phyloP scores from a whole-genome alignment of 2,797 vertebrate species.

The Mus spretus region DNA sequence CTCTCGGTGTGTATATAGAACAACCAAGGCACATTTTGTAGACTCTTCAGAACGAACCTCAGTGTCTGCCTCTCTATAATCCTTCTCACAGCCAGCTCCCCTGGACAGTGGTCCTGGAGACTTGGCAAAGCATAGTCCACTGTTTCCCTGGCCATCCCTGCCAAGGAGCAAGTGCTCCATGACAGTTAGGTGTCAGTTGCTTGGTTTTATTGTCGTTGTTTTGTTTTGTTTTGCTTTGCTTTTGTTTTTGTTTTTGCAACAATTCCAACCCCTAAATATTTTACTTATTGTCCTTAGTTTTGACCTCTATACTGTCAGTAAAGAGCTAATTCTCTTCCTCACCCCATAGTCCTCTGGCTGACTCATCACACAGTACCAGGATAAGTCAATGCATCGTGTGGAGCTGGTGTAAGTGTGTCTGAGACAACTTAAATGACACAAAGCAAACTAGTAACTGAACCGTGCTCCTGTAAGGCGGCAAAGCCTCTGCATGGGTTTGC shows the following conservation, averaged over 20 bases:
- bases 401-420: neutral
- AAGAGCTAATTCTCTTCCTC: neutral
- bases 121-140: neutral
- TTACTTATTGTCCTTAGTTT: neutral
- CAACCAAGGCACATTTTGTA: neutral
- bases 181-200: neutral
- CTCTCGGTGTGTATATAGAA: neutral
- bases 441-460: neutral
- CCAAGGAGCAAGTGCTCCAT: neutral
- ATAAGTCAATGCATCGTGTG: neutral
- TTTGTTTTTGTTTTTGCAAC: neutral
- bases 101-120: neutral
- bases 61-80: neutral
- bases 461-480: neutral
- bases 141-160: neutral
- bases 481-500: accelerated
- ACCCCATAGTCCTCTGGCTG: neutral
- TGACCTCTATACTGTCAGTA: neutral
- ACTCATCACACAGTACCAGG: neutral
- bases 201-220: neutral
- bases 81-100: neutral
- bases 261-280: neutral
- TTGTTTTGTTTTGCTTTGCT: neutral
- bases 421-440: neutral
- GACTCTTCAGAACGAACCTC: neutral